These are phyloP conservation scores for Pilophorus perplexus DNA, from an alignment of 2,888 invertebrate genomes.

Conservation along the genomic window DNA sequence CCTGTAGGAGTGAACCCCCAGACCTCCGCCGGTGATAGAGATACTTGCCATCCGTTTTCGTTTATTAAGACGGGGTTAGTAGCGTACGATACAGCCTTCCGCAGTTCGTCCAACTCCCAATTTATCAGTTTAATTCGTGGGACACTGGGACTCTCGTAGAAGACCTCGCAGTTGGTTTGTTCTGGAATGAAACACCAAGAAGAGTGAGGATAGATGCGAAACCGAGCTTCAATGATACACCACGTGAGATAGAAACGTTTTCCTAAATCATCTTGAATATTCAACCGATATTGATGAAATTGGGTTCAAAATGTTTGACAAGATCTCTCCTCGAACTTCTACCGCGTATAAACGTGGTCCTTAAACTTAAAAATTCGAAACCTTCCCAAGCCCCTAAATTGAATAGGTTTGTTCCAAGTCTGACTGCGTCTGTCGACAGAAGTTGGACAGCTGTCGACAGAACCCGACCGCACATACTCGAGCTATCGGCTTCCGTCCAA, in stretches of 20 bases:
- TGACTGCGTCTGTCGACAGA: too few species aligned
- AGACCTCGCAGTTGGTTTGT: slow-evolving; percentile 15
- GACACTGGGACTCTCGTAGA: slow-evolving; percentile 13
- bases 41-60: slow-evolving; percentile 24
- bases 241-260: neutral
- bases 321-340: too few species aligned
- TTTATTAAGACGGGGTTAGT: slow-evolving; percentile 32
- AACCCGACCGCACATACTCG: too few species aligned
- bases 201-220: neutral
- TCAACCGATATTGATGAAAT: neutral
- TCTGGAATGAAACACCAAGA: slow-evolving; percentile 13
- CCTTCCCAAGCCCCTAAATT: neutral
- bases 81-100: slow-evolving; percentile 24
- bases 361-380: too few species aligned
- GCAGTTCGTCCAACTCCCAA: slow-evolving; percentile 30
- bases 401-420: too few species aligned
- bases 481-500: too few species aligned
- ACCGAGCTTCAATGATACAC: neutral
- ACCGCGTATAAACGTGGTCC: too few species aligned
- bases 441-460: too few species aligned
- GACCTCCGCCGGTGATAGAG: neutral
- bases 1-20: slow-evolving; percentile 30
- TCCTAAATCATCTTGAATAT: neutral
- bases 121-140: slow-evolving; percentile 29
- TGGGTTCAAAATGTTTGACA: neutral